Percentiles rank a stretch among this genome's conserved stretches.
phyloP scores from a whole-genome alignment of 2,797 vertebrate genomes.

The Ceyx erithaca region DNA sequence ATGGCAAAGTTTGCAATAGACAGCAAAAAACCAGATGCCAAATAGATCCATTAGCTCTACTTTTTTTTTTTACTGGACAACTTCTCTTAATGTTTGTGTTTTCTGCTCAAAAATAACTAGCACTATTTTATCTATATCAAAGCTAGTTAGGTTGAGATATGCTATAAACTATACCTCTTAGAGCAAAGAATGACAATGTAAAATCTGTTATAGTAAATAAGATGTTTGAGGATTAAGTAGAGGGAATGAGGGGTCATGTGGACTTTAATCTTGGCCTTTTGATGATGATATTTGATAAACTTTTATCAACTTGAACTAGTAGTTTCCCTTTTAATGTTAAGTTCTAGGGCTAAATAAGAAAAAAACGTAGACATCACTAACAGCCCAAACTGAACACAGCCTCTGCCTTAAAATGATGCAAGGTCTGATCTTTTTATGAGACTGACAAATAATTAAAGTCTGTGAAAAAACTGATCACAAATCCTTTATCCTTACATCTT shows the following conservation, averaged over 20 bases:
- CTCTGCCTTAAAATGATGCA: neutral
- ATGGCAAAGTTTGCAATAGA: neutral
- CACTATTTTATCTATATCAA: neutral
- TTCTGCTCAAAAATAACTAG: neutral
- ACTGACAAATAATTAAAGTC: neutral
- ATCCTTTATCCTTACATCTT: neutral
- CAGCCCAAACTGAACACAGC: neutral
- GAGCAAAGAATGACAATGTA: neutral
- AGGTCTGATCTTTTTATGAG: neutral
- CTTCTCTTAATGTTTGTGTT: neutral
- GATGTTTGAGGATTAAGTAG: neutral
- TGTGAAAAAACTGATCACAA: neutral
- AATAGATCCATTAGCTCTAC: neutral
- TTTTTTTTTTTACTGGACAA: neutral
- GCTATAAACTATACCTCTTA: neutral
- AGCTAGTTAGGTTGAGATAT: neutral
- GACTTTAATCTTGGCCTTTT: neutral
- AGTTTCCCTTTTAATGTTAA: neutral
- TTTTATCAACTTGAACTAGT: neutral
- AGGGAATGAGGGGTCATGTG: neutral
- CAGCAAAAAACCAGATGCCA: neutral
- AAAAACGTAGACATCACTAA: neutral
- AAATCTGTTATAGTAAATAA: neutral
- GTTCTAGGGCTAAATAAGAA: neutral
- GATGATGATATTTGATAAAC: neutral